Evolutionary conservation across 2,797 vertebrate species (phyloP).

Genomic region (Poeciliopsis infans): DNA sequence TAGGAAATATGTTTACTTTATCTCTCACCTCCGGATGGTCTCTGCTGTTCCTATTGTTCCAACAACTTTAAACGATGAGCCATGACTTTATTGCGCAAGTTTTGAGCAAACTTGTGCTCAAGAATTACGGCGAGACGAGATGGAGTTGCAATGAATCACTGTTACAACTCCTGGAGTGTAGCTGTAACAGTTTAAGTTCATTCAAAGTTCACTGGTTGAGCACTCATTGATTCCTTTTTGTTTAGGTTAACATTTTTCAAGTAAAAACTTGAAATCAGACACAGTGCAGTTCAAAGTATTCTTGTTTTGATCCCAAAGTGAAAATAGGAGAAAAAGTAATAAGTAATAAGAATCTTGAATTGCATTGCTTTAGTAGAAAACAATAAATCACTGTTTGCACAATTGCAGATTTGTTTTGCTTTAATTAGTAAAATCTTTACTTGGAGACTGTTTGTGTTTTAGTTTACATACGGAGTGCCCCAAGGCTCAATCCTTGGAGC

Average conservation of each 20-base stretch:
- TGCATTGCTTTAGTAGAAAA: neutral
- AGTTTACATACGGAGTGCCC: too few relatives aligned
- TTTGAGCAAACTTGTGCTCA: neutral
- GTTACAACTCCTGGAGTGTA: neutral
- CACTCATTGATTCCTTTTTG: neutral
- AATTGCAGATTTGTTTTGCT: neutral
- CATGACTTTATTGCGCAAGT: neutral
- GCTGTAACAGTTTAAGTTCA: neutral
- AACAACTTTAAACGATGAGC: neutral
- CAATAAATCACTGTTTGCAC: neutral
- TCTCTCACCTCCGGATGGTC: conserved; percentile 27
- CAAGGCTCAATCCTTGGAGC: too few relatives aligned
- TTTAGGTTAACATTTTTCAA: neutral
- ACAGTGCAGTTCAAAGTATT: neutral
- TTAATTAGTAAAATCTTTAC: neutral
- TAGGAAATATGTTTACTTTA: conserved; percentile 31
- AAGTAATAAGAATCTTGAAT: neutral
- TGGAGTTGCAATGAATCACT: neutral
- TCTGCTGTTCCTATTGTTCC: neutral
- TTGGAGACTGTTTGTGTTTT: neutral
- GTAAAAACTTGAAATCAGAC: neutral
- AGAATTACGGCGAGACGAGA: neutral
- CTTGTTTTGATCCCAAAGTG: neutral
- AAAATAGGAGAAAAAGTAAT: neutral
- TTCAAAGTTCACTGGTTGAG: neutral